Evolutionary conservation across 2,888 invertebrate species (phyloP).

Genomic region (Marasmarcha lunaedactyla): DNA sequence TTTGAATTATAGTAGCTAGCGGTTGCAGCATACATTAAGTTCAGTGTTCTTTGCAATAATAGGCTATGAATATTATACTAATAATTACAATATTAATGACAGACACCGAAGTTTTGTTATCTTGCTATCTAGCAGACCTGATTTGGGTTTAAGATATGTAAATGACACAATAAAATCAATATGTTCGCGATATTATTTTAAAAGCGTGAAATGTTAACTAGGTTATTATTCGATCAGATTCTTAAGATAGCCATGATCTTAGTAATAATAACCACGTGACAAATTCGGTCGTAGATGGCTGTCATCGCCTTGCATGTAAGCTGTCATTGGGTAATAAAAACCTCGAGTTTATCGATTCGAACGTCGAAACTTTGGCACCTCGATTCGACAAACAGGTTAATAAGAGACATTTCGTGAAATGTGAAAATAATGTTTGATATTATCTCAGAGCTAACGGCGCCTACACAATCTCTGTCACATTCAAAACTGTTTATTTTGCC

Average conservation of each 20-base stretch:
- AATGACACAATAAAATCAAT: no score
- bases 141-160: no score
- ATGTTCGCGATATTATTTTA: background rate
- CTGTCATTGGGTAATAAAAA: slow-evolving; percentile 31
- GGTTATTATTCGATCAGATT: slow-evolving; percentile 3
- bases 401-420: slow-evolving; percentile 42
- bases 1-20: no score
- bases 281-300: no score
- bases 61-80: no score
- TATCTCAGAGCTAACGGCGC: slow-evolving; percentile 31
- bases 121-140: no score
- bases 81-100: no score
- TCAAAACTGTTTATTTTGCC: no score
- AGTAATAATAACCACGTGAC: no score
- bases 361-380: slow-evolving; percentile 41
- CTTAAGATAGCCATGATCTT: background rate
- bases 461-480: slow-evolving; percentile 9
- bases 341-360: slow-evolving; percentile 32
- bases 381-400: slow-evolving; percentile 45
- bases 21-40: no score
- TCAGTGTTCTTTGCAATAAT: no score
- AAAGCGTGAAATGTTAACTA: background rate
- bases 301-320: slow-evolving; percentile 4
- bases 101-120: no score
- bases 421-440: slow-evolving; percentile 53